Conservation (phyloP, 2,797 vertebrate species). For the Darevskia nairensis region DNA sequence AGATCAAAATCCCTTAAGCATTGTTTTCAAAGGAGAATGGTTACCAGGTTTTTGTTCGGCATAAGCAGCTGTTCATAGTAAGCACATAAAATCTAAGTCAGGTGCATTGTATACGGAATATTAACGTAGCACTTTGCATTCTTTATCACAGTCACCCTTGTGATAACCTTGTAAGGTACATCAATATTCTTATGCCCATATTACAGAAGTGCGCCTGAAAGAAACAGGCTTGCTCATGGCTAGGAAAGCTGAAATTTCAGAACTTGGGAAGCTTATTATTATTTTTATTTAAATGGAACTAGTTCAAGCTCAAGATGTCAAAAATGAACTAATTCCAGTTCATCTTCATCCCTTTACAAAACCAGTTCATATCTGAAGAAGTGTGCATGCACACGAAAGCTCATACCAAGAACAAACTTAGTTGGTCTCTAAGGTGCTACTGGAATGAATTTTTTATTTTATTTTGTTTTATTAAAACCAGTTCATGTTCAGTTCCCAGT, state of each 20-base stretch:
- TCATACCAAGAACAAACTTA: too few relatives aligned
- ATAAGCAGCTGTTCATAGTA: conserved; percentile 27
- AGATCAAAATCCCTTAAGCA: conserved; percentile 7
- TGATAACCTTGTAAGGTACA: neutral
- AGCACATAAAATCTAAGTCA: conserved; percentile 14
- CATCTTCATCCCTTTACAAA: too few relatives aligned
- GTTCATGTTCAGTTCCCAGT: too few relatives aligned
- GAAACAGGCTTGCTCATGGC: neutral
- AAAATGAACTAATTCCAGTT: too few relatives aligned
- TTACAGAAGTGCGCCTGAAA: neutral
- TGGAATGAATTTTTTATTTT: too few relatives aligned
- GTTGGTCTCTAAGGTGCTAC: too few relatives aligned
- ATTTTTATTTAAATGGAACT: too few relatives aligned
- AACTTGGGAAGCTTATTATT: too few relatives aligned
- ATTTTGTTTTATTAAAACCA: too few relatives aligned
- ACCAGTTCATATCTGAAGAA: too few relatives aligned
- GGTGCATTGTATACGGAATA: neutral
- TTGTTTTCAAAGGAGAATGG: conserved; percentile 11
- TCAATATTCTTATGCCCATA: neutral
- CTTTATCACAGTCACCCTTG: neutral
- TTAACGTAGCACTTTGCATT: neutral
- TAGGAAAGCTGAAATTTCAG: neutral
- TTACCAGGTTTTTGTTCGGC: conserved; percentile 1
- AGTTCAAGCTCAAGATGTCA: too few relatives aligned
- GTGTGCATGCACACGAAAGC: too few relatives aligned